Evolutionary conservation across 2,797 vertebrate genomes (phyloP), one percentile per base, ranked within the genome.

Genomic region (Danio aesculapii): DNA sequence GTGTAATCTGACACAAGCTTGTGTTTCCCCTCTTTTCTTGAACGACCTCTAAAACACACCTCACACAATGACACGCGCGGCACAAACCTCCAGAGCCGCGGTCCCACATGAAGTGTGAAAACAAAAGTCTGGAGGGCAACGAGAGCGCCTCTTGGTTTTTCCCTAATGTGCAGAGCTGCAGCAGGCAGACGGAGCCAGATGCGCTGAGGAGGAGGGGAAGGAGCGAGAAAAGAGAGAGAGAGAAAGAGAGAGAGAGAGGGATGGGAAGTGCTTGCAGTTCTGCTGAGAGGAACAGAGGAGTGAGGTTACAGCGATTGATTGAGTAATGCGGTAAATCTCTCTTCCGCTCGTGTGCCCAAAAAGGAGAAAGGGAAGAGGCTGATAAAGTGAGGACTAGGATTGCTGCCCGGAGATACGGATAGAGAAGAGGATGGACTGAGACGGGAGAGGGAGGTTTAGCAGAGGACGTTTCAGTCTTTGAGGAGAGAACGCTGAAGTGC

Each of bases 271-370:
- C 86, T 85, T 68, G 64, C 75, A 94, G 92, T 95, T 93, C 93
- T 93, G 91, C 89, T 92, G 90, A 91, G 90, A 94, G 92, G 94
- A 92, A 92, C 91, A 93, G 94, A 71, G 93, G 94, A 94, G 93
- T 93, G 94, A 93, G 91, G 94, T 90, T 87, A 79, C 93, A 94
- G 90, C 86, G 87, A 97, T 96, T 95, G 96, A 97, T 97, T 94
- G 95, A 95, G 91, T 94, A 96, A 96, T 95, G 96, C 95, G 91
- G 95, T 93, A 90, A 89, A 91, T 87, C n/a, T 82, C 83, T 81
- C 76, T 84, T 83, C 78, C 21, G 81, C 86, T 64, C 0, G 67
- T 8, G 69, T 77, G 84, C 79, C 79, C 74, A 85, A 79, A 84
- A 84, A 90, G 84, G 90, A 88, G 92, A 92, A 90, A 90, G 84